phyloP scores from a whole-genome alignment of 2,797 vertebrate species.

The Protonibea diacanthus region DNA sequence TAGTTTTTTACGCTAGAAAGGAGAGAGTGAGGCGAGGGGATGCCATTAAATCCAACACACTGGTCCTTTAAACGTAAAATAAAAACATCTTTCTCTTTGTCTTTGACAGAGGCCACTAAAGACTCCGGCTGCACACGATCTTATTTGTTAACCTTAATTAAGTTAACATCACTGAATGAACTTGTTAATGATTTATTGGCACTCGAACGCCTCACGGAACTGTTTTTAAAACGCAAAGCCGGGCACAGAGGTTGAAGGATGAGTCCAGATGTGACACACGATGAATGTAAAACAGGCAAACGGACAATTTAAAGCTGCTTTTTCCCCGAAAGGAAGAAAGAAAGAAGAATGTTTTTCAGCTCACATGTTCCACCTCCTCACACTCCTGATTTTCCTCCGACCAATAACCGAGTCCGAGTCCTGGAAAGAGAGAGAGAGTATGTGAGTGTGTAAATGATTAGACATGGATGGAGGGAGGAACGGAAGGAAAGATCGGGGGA shows the following conservation, averaged over 20 bases:
- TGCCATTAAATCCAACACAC: too few species aligned
- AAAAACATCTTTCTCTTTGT: neutral
- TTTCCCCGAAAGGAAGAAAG: conserved; percentile 16
- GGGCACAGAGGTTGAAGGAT: neutral
- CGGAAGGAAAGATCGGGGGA: conserved; percentile 48
- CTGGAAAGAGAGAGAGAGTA: conserved; percentile 37
- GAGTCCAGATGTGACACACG: conserved; percentile 31
- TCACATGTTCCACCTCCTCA: conserved; percentile 57
- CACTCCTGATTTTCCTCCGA: conserved; percentile 37
- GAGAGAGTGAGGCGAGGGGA: too few species aligned
- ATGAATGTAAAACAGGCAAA: conserved; percentile 32
- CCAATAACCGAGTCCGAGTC: conserved; percentile 33
- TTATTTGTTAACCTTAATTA: neutral
- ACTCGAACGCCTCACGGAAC: neutral
- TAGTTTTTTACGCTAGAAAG: too few species aligned
- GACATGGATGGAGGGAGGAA: conserved; percentile 53
- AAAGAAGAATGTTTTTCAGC: conserved; percentile 27
- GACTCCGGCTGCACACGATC: neutral
- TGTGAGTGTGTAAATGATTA: conserved; percentile 52
- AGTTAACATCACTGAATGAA: neutral
- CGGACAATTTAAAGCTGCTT: conserved; percentile 17
- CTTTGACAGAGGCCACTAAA: neutral
- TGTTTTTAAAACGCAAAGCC: neutral
- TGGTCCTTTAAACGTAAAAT: too few species aligned
- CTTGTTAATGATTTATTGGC: conserved; percentile 6